Conservation (phyloP, 2,888 invertebrate species). For the Drosophila cognata region DNA sequence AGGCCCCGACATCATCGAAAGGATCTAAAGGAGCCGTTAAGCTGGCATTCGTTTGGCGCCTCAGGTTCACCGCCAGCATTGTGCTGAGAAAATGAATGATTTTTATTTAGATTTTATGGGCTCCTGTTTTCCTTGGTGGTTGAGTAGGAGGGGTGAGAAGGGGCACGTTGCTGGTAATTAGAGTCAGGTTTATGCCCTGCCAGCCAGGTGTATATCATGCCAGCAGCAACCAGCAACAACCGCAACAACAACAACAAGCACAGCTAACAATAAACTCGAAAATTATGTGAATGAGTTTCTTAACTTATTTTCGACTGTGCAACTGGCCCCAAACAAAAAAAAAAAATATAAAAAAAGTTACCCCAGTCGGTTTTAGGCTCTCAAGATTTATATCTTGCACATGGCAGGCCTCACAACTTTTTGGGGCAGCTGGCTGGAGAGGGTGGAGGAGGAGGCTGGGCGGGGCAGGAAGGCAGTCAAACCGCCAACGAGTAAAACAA, state of each 20-base stretch:
- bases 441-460: not conserved
- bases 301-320: slow-evolving; percentile 66
- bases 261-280: slow-evolving; percentile 74
- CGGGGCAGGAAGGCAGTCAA: slow-evolving; percentile 27
- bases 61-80: slow-evolving; percentile 53
- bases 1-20: slow-evolving; percentile 39
- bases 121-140: slow-evolving; percentile 19
- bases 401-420: slow-evolving; percentile 56
- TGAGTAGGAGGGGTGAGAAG: not conserved
- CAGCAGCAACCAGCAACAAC: slow-evolving; percentile 15
- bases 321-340: slow-evolving; percentile 14
- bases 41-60: slow-evolving; percentile 43
- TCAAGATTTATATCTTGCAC: slow-evolving; percentile 76
- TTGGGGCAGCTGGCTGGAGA: not conserved
- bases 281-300: slow-evolving; percentile 81
- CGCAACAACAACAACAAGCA: slow-evolving; percentile 28
- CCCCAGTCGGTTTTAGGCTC: slow-evolving; percentile 38
- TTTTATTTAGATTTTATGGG: slow-evolving; percentile 80
- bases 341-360: slow-evolving; percentile 29
- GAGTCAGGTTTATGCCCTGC: slow-evolving; percentile 73
- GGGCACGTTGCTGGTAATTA: slow-evolving; percentile 66
- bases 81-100: slow-evolving; percentile 71
- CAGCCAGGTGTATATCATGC: slow-evolving; percentile 70
- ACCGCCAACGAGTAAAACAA: slow-evolving; percentile 49
- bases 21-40: slow-evolving; percentile 41